These are phyloP conservation scores for Augiades crinisus DNA, from an alignment of 2,888 invertebrate species.

Conservation along the genomic window DNA sequence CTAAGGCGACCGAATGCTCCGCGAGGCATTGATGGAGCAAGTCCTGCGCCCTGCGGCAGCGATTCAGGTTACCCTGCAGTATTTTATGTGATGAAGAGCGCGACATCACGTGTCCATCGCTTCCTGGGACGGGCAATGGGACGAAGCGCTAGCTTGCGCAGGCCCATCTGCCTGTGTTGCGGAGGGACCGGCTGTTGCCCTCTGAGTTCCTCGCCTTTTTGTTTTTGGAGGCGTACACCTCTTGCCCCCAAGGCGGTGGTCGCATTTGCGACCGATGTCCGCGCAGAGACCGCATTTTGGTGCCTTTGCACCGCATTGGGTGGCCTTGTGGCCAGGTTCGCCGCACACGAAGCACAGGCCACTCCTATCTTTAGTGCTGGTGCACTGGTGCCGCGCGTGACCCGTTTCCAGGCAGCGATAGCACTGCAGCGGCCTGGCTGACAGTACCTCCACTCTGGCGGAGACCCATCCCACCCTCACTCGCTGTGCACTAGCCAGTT, in stretches of 20 bases:
- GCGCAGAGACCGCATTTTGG: slow-evolving; percentile 12
- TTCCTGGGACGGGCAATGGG: neutral
- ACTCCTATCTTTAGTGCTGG: slow-evolving; percentile 13
- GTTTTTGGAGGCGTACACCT: slow-evolving; percentile 2
- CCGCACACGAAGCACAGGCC: slow-evolving; percentile 16
- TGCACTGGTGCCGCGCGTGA: neutral
- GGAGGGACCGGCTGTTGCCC: too few relatives aligned
- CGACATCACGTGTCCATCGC: neutral
- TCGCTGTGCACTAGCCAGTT: neutral
- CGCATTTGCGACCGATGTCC: neutral
- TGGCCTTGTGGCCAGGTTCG: slow-evolving; percentile 11
- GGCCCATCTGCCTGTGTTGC: neutral
- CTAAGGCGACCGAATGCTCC: neutral
- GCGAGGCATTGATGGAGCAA: neutral
- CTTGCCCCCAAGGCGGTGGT: slow-evolving; percentile 2
- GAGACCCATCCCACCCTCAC: neutral
- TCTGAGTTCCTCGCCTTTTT: neutral
- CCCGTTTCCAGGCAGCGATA: slow-evolving; percentile 15
- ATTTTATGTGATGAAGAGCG: neutral
- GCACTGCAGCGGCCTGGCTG: neutral
- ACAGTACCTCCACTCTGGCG: slow-evolving; percentile 8
- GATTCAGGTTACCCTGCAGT: slow-evolving; percentile 5
- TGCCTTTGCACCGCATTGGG: slow-evolving; percentile 7
- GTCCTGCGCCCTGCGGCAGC: slow-evolving; percentile 4
- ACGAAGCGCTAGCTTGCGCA: neutral